Base-by-base conservation (phyloP, 2,797 vertebrate species). In the Sebastes elongatus region DNA sequence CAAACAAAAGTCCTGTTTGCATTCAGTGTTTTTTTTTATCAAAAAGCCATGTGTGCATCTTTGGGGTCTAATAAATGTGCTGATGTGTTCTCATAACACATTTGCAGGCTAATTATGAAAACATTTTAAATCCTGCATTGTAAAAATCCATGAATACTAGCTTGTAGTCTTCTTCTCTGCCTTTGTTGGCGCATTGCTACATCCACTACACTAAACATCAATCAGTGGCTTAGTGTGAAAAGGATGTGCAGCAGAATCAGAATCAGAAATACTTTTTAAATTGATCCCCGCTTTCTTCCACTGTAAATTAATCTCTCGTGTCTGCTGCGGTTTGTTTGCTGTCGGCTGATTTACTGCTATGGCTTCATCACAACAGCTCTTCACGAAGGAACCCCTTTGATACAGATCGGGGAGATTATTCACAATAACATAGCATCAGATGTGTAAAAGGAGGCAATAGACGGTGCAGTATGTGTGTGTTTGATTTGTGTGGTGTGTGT, bases 341-440 rank as follows among this genome's bases (percentile, higher is more conserved):
- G 65, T 2, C 3, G 57, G 49, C 16, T 81, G 70, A 59, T 55
- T 70, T 83, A 55, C 28, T 74, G 25, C 60, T 65, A 8, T 57
- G 53, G 70, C 66, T 35, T 77, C 27, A 13, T 70, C 77, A 75
- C 77, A 78, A 65, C 57, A 72, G 13, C 22, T 56, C 56, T 35
- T 30, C 56, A 76, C 49, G 53, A 79, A 77, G 65, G 7, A 79
- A 46, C 20, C 60, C n/a, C 59, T 85, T 76, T 83, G 42, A 82
- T 71, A 25, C 49, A 68, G 57, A 76, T 64, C 16, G 60, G 38
- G 52, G 22, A 70, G 33, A 77, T 27, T 65, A 57, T 69, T 75
- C 7, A 3, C 52, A 79, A 49, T 60, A 67, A 64, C 33, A 64
- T 38, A 59, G 38, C 49, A 78, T 35, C 38, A 65, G 49, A 49